phyloP scores from a whole-genome alignment of 2,113 vertebrate genomes.

The Oreocharis arfaki region DNA sequence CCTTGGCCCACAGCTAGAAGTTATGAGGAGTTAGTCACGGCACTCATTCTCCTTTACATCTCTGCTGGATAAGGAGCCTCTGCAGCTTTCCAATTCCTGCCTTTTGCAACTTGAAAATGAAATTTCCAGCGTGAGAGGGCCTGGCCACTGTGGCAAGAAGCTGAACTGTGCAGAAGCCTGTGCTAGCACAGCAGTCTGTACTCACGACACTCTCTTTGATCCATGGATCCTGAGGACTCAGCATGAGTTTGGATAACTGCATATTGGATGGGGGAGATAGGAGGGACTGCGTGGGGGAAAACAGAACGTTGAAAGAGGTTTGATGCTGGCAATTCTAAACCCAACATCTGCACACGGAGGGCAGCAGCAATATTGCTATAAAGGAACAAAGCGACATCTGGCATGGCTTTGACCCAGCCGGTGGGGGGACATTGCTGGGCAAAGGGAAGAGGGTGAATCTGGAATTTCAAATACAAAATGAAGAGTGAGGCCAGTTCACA shows the following conservation, averaged over 20 bases:
- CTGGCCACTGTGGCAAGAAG: background rate
- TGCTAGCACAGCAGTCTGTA: background rate
- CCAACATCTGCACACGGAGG: background rate
- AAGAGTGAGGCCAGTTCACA: background rate
- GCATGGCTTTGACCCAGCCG: background rate
- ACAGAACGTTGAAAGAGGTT: background rate
- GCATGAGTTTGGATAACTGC: background rate
- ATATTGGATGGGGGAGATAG: background rate
- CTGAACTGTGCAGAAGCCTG: background rate
- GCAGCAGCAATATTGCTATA: background rate
- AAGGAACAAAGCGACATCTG: background rate
- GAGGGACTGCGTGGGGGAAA: background rate
- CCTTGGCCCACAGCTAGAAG: background rate
- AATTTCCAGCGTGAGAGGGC: background rate
- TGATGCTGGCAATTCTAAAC: background rate
- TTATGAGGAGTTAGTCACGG: background rate
- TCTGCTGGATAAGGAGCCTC: background rate
- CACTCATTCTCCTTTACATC: background rate
- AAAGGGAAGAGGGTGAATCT: background rate
- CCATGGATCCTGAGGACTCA: background rate
- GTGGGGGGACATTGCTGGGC: background rate
- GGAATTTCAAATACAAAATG: background rate
- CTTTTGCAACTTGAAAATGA: background rate
- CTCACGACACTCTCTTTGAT: rapidly evolving
- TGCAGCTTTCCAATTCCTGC: background rate